Base-by-base conservation (phyloP, 1,140 invertebrate species). In the Drosophila saltans region DNA sequence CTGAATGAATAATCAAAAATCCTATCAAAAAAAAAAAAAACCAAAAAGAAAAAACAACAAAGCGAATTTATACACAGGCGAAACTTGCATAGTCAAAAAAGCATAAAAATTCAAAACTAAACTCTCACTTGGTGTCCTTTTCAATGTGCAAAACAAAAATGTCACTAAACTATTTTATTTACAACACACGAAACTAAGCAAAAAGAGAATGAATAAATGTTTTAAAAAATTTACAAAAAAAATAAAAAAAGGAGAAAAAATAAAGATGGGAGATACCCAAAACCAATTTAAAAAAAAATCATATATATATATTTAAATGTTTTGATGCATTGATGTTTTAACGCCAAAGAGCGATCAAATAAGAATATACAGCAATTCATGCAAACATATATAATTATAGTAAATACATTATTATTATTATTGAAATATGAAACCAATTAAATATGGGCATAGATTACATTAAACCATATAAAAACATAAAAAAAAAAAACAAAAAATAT, bases 61-160 rank as follows among this genome's bases (percentile, higher is more conserved):
- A 75, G 24, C 45, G 24, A 56, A 59, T 66, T 45, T 81, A 67
- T 77, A 86, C 81, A 84, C 70, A 48, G 66, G 60, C 73, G 67
- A 83, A 52, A 65, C 66, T 78, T 86, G 83, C 83, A 88, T 86
- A 88, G 83, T 86, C 83, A 86, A 88, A 86, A 76, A 52, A 65
- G 48, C 55, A 56, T 16, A 16, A 16, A 70, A 56, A 36, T 33
- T 36, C 36, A 52, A 28, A 33, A 65, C 30, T 58, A 30, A 76
- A 62, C 73, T 83, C 66, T 83, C 80, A 84, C 84, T 84, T 60
- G 83, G 84, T 89, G 83, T 88, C 83, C 83, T 88, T 88, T 82
- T 66, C 75, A 70, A n/a, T 36, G 81, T 71, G 4, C 2, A 2
- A 36, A 36, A 36, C 33, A 36, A 36, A 36, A 36, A 36, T 81